Conservation (phyloP, 2,888 invertebrate species). For the Isotomurus palustris region DNA sequence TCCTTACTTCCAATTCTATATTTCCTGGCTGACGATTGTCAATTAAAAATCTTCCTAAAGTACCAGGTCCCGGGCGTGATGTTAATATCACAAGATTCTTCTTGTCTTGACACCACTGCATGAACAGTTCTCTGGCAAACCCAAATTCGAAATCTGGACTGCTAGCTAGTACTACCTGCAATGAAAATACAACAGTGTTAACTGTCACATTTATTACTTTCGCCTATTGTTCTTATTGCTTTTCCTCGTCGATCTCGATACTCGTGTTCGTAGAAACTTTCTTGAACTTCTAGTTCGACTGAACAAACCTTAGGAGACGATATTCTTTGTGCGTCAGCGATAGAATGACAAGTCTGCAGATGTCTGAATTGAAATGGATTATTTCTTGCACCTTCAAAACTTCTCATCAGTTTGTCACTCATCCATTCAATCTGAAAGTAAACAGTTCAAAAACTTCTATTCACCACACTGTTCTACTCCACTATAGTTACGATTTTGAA, state of each 20-base stretch:
- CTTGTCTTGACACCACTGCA: conserved; percentile 86
- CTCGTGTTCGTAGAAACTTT: not conserved
- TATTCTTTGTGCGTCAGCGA: conserved; percentile 77
- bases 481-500: conserved; percentile 82
- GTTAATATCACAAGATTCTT: conserved; percentile 94
- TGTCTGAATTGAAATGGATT: conserved; percentile 96
- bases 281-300: not conserved
- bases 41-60: conserved; percentile 55
- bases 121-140: conserved; percentile 87
- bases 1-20: conserved; percentile 51
- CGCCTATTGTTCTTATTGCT: too few species aligned
- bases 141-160: conserved; percentile 93
- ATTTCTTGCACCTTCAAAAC: conserved; percentile 82
- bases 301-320: conserved; percentile 72
- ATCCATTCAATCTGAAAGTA: conserved; percentile 89
- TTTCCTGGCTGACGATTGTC: conserved; percentile 52
- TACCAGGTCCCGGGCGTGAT: conserved; percentile 60
- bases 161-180: conserved; percentile 83
- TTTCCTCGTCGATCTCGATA: too few species aligned
- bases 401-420: conserved; percentile 95
- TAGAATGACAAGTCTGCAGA: conserved; percentile 87
- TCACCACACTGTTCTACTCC: not conserved
- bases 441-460: not conserved
- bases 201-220: not conserved
- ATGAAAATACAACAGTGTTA: conserved; percentile 12